Conservation (phyloP, 2,888 invertebrate genomes). For the Euspilapteryx auroguttella region DNA sequence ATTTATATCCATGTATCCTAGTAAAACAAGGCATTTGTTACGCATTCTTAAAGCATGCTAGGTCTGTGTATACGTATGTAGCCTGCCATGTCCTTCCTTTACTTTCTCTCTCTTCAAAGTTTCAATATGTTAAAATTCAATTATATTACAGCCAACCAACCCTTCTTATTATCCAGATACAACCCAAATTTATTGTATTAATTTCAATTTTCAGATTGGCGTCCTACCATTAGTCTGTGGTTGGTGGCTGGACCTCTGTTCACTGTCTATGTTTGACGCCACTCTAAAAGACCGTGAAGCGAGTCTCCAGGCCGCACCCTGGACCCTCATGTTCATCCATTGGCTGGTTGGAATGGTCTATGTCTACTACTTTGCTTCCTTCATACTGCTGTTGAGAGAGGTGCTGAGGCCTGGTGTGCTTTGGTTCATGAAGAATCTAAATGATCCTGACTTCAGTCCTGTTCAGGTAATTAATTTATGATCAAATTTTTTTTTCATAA, state of each 20-base stretch:
- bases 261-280: slow-evolving; percentile 88
- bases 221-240: slow-evolving; percentile 96
- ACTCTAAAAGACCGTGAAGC: slow-evolving; percentile 84
- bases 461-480: slow-evolving; percentile 70
- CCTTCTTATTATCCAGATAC: no score
- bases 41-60: no score
- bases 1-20: no score
- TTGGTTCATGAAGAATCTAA: slow-evolving; percentile 97
- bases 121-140: no score
- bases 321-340: slow-evolving; percentile 96
- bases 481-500: slow-evolving; percentile 2
- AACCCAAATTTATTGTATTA: background rate
- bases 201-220: slow-evolving; percentile 69
- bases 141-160: no score
- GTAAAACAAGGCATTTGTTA: no score
- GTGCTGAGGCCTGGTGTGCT: slow-evolving; percentile 95
- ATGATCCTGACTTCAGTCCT: slow-evolving; percentile 99
- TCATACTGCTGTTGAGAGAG: slow-evolving; percentile 88
- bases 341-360: slow-evolving; percentile 99
- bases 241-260: slow-evolving; percentile 99
- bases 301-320: slow-evolving; percentile 88
- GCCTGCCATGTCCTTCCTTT: no score
- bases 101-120: no score
- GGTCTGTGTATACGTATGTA: no score
- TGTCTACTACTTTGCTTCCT: slow-evolving; percentile 98